Conservation (phyloP, 2,888 invertebrate genomes). For the Drosophila birchii region DNA sequence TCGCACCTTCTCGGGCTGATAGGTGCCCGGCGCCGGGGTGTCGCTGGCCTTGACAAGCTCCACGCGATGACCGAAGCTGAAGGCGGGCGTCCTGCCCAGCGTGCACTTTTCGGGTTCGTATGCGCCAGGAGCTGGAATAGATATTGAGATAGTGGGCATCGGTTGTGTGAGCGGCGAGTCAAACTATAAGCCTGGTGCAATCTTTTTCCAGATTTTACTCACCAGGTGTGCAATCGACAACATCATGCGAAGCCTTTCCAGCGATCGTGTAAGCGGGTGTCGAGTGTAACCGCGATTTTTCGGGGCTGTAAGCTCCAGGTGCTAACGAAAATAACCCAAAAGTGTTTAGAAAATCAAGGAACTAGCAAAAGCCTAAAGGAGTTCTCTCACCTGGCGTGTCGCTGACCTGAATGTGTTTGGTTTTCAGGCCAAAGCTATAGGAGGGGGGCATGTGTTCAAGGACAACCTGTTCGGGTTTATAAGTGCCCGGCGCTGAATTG, state of each 20-base stretch:
- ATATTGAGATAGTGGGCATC: conserved; percentile 1
- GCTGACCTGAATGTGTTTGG: conserved; percentile 87
- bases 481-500: conserved; percentile 85
- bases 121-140: conserved; percentile 86
- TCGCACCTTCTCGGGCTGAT: conserved; percentile 86
- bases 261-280: conserved; percentile 87
- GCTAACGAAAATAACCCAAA: conserved; percentile 58
- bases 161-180: neutral
- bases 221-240: conserved; percentile 82
- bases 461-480: conserved; percentile 86
- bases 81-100: conserved; percentile 88
- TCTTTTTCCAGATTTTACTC: conserved; percentile 22
- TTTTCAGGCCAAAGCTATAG: conserved; percentile 90
- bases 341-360: neutral
- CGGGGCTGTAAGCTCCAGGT: conserved; percentile 86
- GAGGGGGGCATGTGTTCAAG: conserved; percentile 88
- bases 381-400: conserved; percentile 84
- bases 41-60: conserved; percentile 85
- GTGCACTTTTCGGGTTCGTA: conserved; percentile 86
- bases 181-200: neutral
- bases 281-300: conserved; percentile 86
- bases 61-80: conserved; percentile 89
- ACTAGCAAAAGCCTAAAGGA: conserved; percentile 71
- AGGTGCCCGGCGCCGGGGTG: conserved; percentile 86
- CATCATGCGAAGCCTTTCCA: conserved; percentile 83